Conservation (phyloP, 2,113 vertebrate species). For the Spermophilus dauricus region DNA sequence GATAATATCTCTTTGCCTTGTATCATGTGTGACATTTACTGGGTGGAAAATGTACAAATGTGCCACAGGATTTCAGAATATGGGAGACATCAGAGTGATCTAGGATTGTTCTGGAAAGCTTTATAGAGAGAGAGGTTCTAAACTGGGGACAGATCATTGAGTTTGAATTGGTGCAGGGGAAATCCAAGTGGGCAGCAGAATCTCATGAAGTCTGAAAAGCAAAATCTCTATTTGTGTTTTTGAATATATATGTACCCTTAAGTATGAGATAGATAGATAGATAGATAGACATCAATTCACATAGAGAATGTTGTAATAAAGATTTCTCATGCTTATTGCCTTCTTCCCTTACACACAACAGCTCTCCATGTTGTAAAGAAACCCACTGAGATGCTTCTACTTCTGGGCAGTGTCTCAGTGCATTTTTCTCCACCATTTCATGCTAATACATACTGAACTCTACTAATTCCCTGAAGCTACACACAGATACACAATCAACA, state of each 20-base stretch:
- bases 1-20: not conserved
- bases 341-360: not conserved
- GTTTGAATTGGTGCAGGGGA: not conserved
- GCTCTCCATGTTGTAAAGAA: not conserved
- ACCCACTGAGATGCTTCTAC: not conserved
- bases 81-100: not conserved
- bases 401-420: not conserved
- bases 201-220: not conserved
- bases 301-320: not conserved
- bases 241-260: not conserved
- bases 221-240: not conserved
- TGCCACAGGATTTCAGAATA: not conserved
- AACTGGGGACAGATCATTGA: too few species aligned
- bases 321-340: too few species aligned
- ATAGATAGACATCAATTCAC: not conserved
- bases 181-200: not conserved
- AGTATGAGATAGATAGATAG: not conserved
- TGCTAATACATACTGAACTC: not conserved
- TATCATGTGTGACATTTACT: not conserved
- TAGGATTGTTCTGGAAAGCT: not conserved
- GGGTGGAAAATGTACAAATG: not conserved
- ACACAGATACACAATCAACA: not conserved
- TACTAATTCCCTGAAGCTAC: not conserved
- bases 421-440: not conserved
- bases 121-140: not conserved